Evolutionary conservation across 2,888 invertebrate genomes (phyloP), one percentile per base, ranked within the genome.

Genomic region (Eilema sororculum): DNA sequence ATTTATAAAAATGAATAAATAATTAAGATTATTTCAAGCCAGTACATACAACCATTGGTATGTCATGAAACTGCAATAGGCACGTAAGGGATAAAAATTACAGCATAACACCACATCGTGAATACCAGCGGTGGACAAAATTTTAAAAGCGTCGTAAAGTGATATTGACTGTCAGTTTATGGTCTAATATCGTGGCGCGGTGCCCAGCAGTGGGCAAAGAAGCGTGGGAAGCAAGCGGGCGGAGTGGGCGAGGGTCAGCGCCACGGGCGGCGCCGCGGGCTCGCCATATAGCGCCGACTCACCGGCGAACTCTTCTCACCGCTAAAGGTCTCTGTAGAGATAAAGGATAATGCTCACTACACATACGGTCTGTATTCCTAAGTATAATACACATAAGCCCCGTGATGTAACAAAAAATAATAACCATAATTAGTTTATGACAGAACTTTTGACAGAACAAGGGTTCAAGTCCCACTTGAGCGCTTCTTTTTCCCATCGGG

Each of bases 191-290:
- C 71, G 22, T 64, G 77, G 24, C 75, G 78, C 59, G 69, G 71
- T 16, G 84, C 80, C 88, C 88, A 89, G 82, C 89, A 89, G 81
- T 87, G 87, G 73, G 86, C 80, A 67, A 87, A 84, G 84, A 88
- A 83, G 70, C 85, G 83, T 69, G 87, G 87, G 74, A 89, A 72
- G 80, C 87, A 86, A 73, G 81, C 72, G 72, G 81, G 75, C 72
- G 52, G 52, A 8, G 78, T 79, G 46, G 83, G 81, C 75, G 84
- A 73, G 65, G 66, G 90, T 94, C 93, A 94, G 90, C 94, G 95
- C 94, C 95, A 94, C 79, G 94, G 94, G 30, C 91, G 91, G 12
- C 91, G 93, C 71, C 90, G 90, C 80, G 93, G 94, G 81, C 89
- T 86, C 59, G 89, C 84, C 89, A 88, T 73, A 74, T 88, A 87